Conservation (phyloP, 2,113 vertebrate genomes). For the Petroica traversi region DNA sequence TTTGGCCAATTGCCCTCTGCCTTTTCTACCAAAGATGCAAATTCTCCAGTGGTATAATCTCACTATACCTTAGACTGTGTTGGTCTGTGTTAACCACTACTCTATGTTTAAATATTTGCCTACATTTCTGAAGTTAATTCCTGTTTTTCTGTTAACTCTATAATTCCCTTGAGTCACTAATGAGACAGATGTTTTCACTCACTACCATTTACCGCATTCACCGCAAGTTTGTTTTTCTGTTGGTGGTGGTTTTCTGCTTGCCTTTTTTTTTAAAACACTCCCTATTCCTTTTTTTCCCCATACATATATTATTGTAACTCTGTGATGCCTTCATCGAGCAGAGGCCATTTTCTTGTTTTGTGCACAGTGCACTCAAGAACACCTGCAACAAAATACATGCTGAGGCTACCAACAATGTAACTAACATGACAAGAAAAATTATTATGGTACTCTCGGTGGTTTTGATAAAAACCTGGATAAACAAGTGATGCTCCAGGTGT, state of each 20-base stretch:
- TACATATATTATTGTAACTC: neutral
- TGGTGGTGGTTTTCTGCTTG: neutral
- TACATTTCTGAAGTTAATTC: neutral
- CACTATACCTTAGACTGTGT: neutral
- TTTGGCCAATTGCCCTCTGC: neutral
- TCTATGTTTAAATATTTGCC: neutral
- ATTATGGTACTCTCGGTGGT: neutral
- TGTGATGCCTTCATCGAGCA: neutral
- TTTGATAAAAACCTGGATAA: fast-evolving
- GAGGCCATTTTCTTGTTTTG: neutral
- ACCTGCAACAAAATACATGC: neutral
- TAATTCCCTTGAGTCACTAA: neutral
- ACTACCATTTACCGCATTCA: neutral
- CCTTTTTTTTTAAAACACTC: neutral
- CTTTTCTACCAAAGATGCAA: neutral
- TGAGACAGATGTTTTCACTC: neutral
- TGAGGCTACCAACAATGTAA: neutral
- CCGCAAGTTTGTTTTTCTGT: neutral
- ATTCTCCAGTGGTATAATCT: neutral
- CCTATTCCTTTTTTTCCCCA: neutral
- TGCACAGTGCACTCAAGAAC: neutral
- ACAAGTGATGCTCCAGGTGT: neutral
- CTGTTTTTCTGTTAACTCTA: neutral
- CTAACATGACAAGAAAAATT: neutral
- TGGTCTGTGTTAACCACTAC: neutral